Evolutionary conservation across 2,888 invertebrate genomes (phyloP).

Genomic region (Ashinkailepas kermadecensis): DNA sequence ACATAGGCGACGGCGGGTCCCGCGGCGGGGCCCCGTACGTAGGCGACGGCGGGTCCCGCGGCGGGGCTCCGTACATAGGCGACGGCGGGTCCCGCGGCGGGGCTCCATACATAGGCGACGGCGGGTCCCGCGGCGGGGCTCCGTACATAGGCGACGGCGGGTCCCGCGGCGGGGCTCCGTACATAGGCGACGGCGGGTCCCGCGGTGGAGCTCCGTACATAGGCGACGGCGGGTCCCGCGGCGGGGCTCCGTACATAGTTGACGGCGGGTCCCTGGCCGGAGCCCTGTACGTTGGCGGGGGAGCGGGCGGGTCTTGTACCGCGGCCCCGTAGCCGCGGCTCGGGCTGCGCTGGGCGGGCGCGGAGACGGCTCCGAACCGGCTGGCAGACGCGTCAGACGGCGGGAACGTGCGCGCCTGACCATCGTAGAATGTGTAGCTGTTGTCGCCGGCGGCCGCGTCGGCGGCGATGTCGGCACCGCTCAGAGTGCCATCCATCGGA

Average conservation of each 20-base stretch:
- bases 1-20: background rate
- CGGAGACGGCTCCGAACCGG: background rate
- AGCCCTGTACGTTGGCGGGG: background rate
- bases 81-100: too few relatives aligned
- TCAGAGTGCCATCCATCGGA: background rate
- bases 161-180: background rate
- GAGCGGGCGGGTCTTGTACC: background rate
- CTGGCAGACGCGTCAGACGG: background rate
- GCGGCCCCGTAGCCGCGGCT: background rate
- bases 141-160: background rate
- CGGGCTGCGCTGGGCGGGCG: background rate
- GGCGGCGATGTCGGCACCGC: background rate
- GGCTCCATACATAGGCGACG: too few relatives aligned
- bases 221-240: background rate
- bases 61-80: too few relatives aligned
- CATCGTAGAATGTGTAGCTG: background rate
- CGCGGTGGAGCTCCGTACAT: background rate
- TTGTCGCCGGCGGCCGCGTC: background rate
- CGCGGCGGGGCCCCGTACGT: background rate
- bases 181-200: background rate
- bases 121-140: too few relatives aligned
- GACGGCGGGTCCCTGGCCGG: constrained; percentile 1
- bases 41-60: background rate
- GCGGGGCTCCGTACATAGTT: background rate
- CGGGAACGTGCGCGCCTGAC: background rate